Evolutionary conservation across 1,140 invertebrate species (phyloP).

Genomic region (Caenorhabditis inopinata): DNA sequence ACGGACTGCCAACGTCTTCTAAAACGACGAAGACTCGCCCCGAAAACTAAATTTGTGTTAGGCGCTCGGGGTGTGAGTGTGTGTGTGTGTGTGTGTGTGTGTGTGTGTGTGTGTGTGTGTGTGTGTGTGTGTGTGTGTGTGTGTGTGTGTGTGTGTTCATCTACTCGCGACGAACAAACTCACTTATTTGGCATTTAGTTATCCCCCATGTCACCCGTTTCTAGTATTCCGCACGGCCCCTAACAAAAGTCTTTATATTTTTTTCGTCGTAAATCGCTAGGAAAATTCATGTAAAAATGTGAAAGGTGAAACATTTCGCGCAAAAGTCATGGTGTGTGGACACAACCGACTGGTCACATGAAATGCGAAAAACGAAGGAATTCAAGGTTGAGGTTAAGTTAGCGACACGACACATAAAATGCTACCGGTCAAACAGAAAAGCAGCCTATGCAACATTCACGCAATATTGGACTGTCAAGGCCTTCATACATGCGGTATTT

Average conservation of each 20-base stretch:
- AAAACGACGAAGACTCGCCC: neutral
- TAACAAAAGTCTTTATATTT: neutral
- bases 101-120: no score
- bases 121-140: no score
- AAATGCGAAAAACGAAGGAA: neutral
- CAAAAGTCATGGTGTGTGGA: conserved; percentile 31
- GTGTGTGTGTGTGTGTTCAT: no score
- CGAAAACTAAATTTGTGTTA: conserved; percentile 34
- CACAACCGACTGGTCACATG: conserved; percentile 26
- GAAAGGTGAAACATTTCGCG: conserved; percentile 30
- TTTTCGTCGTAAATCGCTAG: no score
- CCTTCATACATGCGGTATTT: no score
- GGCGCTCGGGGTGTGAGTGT: neutral
- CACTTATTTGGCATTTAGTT: conserved; percentile 28
- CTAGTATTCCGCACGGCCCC: neutral
- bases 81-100: neutral
- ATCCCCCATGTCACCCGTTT: neutral
- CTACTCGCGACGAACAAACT: conserved; percentile 24
- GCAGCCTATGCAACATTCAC: neutral
- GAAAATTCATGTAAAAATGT: no score
- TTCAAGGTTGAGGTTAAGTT: conserved; percentile 23
- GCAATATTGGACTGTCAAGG: no score
- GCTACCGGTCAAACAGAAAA: neutral
- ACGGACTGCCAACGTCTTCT: neutral
- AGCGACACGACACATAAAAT: neutral